phyloP scores from a whole-genome alignment of 2,888 invertebrate species.

The Drymonia ruficornis region DNA sequence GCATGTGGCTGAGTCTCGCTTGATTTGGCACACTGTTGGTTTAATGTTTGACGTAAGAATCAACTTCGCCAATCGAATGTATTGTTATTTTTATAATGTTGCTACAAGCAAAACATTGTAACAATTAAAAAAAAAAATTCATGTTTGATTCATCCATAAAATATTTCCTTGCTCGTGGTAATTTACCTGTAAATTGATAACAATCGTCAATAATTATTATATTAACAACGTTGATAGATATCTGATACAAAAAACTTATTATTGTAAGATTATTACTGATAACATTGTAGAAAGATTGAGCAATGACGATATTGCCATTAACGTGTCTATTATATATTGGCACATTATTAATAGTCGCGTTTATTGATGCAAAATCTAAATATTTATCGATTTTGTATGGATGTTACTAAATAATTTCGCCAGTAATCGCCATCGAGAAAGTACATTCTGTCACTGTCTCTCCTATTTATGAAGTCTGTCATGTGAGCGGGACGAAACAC shows the following conservation, averaged over 20 bases:
- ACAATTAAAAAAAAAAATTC: too few relatives aligned
- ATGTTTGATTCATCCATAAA: too few relatives aligned
- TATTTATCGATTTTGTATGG: not conserved
- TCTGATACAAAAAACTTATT: not conserved
- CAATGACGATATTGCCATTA: not conserved
- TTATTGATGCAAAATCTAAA: not conserved
- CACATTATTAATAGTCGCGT: not conserved
- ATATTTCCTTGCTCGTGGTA: not conserved
- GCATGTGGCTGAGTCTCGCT: conserved; percentile 29
- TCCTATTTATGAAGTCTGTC: too few relatives aligned
- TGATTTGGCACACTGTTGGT: conserved; percentile 15
- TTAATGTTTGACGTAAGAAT: not conserved
- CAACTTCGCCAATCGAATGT: not conserved
- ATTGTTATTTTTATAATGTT: too few relatives aligned
- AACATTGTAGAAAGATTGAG: not conserved
- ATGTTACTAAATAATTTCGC: too few relatives aligned
- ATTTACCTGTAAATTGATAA: not conserved
- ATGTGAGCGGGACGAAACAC: too few relatives aligned
- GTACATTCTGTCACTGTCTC: too few relatives aligned
- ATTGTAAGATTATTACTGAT: not conserved
- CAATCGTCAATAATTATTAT: conserved; percentile 1
- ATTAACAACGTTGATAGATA: not conserved
- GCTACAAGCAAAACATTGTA: too few relatives aligned
- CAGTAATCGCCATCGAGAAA: too few relatives aligned
- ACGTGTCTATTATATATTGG: not conserved